These are phyloP conservation scores for Clarias batrachus DNA, from an alignment of 2,113 vertebrate genomes.

Conservation along the genomic window DNA sequence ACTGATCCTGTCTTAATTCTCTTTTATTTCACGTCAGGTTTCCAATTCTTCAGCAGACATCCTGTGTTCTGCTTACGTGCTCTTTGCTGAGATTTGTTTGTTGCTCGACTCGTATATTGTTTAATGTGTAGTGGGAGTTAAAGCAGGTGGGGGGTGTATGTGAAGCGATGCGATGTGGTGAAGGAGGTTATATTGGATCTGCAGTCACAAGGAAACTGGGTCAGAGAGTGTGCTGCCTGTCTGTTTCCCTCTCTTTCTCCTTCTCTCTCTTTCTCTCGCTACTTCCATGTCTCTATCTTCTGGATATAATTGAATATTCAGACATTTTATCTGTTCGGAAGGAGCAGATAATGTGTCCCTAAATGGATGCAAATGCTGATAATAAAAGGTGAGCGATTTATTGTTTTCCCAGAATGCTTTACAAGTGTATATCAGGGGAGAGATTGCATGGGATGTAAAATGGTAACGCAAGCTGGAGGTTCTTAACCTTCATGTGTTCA, in stretches of 20 bases:
- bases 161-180: background rate
- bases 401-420: background rate
- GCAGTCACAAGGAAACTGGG: slow-evolving; percentile 14
- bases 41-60: background rate
- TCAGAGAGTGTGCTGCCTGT: background rate
- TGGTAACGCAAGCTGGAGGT: background rate
- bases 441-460: background rate
- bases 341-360: background rate
- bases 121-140: slow-evolving; percentile 1
- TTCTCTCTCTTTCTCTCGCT: background rate
- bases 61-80: background rate
- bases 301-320: background rate
- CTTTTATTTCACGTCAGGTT: background rate
- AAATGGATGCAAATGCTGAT: background rate
- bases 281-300: background rate
- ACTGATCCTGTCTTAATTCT: background rate
- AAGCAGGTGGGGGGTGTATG: background rate
- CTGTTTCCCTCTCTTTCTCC: background rate
- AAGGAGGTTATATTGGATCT: background rate
- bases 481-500: background rate
- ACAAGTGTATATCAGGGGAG: background rate
- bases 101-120: background rate
- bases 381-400: background rate
- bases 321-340: background rate
- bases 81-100: background rate